Evolutionary conservation across 2,797 vertebrate genomes (phyloP), one percentile per base, ranked within the genome.

Genomic region (Propithecus deckenii): DNA sequence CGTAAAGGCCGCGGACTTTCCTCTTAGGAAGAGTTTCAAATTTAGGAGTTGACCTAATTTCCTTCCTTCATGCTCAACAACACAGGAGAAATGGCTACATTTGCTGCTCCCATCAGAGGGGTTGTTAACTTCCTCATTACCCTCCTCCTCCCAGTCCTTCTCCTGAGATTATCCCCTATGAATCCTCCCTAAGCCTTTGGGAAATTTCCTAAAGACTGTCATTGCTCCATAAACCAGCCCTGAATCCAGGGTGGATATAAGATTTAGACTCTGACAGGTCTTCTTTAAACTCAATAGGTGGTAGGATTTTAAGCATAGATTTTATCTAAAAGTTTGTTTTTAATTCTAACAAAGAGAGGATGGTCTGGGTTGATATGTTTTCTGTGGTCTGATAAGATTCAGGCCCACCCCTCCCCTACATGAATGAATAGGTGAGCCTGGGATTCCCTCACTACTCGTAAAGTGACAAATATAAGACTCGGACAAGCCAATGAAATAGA

Each of bases 321-420:
- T 67, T 92, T 78, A 72, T 12, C 87, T 72, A 80, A 30, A 63
- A 41, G 11, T 87, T 90, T 89, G 11, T 83, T 87, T 96, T 96
- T 84, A 91, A 94, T 76, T 89, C 41, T 13, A 61, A 46, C 13
- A 55, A 89, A 83, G 71, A 76, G 35, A 90, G 67, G 35, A 86
- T 1, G 25, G 14, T 30, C 57, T 41, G 6, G 0, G 43, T 11
- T 72, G 41, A 69, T 22, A 67, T 10, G 4, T 15, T 72, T 80
- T 71, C 28, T 90, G 25, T 48, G 22, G n/a, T 43, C 5, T 2
- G 22, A 11, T 38, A 50, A 80, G 74, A 71, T 14, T 10, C 52
- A 86, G 8, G 18, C 20, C 38, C 22, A 46, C 14, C 14, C 57
- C 22, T 76, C 9, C 14, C 92, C 52, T 67, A 3, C 30, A 4